Evolutionary conservation across 2,113 vertebrate genomes (phyloP), one percentile per base, ranked within the genome.

Genomic region (Pogonocichla stellata): DNA sequence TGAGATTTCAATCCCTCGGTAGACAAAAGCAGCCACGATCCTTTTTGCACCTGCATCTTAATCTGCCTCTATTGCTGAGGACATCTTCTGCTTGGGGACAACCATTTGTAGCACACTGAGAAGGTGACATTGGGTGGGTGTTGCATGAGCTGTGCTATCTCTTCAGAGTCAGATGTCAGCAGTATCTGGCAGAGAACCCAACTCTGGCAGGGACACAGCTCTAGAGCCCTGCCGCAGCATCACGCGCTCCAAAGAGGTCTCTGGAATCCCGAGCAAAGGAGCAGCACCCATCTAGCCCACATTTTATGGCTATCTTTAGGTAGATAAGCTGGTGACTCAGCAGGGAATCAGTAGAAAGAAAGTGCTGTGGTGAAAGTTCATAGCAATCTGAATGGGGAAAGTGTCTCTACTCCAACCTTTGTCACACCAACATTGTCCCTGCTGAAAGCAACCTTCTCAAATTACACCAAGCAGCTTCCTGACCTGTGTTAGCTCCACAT

Each of bases 1-100:
- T 61, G 70, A 79, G 77, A 74, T 94, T 93, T 96, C 91, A 94
- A 36, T 72, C 84, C 71, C 90, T 93, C 5, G 0, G 80, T 15
- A 70, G 90, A 95, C 51, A 92, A 90, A 95, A 96, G 73, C 19
- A 5, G 61, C 93, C 92, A 86, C 24, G 23, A 24, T 72, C 33
- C 36, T 64, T 90, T 86, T 74, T 45, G 50, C 45, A 75, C 33
- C 36, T 71, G 60, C 40, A 71, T 25, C 57, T 36, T 20, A 16
- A 45, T 71, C 45, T 69, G 23, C 62, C 33, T 53, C n/a, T 74
- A 12, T 75, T 72, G 61, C 58, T 87, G 61, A 43, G n/a, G 43
- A 64, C 43, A 16, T 67, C 50, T 60, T 54, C 66, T 89, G 57
- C 61, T 17, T 75, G 57, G 29, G 66, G 54, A 85, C 7, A 24